These are phyloP conservation scores for Echeneis naucrates DNA, from an alignment of 2,797 vertebrate species.

Conservation along the genomic window DNA sequence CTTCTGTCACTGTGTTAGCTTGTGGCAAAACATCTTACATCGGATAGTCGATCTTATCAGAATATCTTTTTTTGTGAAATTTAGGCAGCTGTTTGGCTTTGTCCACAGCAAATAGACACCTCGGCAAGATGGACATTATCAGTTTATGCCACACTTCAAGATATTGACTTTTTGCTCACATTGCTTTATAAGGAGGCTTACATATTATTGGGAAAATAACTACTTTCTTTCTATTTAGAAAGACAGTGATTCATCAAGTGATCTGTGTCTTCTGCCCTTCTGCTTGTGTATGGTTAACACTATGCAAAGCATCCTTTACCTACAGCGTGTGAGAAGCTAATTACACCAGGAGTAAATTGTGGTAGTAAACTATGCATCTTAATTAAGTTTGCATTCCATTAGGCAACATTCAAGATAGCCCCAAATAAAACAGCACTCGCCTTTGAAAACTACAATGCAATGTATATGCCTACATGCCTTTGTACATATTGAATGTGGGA, in stretches of 20 bases:
- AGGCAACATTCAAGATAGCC: constrained; percentile 69
- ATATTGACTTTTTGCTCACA: constrained; percentile 34
- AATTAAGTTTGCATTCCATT: constrained; percentile 82
- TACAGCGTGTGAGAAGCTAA: constrained; percentile 78
- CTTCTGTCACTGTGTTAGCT: constrained; percentile 10
- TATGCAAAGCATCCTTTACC: constrained; percentile 74
- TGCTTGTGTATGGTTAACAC: constrained; percentile 34
- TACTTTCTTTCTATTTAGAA: constrained; percentile 28
- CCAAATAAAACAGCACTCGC: constrained; percentile 47
- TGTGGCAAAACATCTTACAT: constrained; percentile 4
- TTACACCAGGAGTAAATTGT: constrained; percentile 77
- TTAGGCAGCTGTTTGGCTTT: constrained; percentile 42
- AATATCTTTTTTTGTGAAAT: constrained; percentile 19
- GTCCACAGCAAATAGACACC: constrained; percentile 32
- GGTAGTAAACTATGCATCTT: constrained; percentile 75
- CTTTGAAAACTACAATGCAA: constrained; percentile 17
- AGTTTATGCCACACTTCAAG: constrained; percentile 41
- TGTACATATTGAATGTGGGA: constrained; percentile 14
- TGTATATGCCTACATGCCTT: constrained; percentile 23
- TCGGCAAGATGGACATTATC: constrained; percentile 40
- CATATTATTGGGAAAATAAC: constrained; percentile 25
- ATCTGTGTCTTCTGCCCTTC: constrained; percentile 24
- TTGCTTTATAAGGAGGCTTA: constrained; percentile 23
- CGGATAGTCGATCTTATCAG: constrained; percentile 11
- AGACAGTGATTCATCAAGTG: too few relatives aligned